Conservation (phyloP, 2,888 invertebrate genomes). For the Tachina grossa region DNA sequence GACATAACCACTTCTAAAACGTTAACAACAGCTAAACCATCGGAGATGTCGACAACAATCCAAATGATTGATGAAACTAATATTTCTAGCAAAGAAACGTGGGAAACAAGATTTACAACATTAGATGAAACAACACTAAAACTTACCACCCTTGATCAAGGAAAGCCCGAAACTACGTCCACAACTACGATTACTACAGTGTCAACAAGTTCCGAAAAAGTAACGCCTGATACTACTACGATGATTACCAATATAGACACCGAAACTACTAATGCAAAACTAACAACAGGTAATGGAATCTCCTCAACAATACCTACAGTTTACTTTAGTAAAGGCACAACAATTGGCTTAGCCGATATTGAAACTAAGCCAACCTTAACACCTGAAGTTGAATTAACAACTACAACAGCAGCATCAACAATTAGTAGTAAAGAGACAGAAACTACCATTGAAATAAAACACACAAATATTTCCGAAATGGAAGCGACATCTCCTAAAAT, state of each 20-base stretch:
- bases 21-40: background rate
- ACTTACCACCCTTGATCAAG: background rate
- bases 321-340: background rate
- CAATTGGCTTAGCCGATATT: background rate
- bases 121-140: background rate
- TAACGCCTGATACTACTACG: background rate
- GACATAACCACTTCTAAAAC: constrained; percentile 1
- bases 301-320: background rate
- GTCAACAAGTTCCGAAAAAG: background rate
- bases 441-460: too few relatives aligned
- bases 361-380: background rate
- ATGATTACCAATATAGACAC: background rate
- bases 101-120: background rate
- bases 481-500: background rate
- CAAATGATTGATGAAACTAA: background rate
- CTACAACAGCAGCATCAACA: background rate
- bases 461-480: too few relatives aligned
- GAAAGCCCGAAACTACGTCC: background rate
- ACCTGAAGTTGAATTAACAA: background rate
- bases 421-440: background rate
- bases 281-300: background rate
- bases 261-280: background rate
- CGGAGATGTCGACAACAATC: background rate
- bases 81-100: background rate
- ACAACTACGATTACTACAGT: background rate